Percentiles rank a stretch among this genome's conserved stretches.
phyloP scores from a whole-genome alignment of 2,113 vertebrate species.

The Syrrhaptes paradoxus region DNA sequence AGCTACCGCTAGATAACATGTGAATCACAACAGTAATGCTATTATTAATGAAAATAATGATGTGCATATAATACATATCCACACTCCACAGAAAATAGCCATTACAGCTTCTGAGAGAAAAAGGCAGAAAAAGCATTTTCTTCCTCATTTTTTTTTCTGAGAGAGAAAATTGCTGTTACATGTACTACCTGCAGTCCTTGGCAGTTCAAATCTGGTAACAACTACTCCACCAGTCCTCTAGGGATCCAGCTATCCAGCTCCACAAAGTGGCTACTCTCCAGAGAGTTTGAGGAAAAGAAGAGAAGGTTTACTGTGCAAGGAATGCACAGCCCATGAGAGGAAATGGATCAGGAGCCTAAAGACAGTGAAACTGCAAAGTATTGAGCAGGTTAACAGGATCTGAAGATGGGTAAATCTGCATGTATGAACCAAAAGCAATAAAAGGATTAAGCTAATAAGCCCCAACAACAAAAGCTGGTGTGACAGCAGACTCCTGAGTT shows the following conservation, averaged over 20 bases:
- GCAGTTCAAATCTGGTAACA: neutral
- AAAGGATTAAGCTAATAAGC: neutral
- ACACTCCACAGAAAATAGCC: neutral
- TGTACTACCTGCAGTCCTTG: neutral
- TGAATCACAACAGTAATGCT: neutral
- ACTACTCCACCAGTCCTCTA: neutral
- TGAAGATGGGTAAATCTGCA: neutral
- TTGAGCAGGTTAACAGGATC: neutral
- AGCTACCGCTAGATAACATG: neutral
- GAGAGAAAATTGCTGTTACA: neutral
- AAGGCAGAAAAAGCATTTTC: neutral
- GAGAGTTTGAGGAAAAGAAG: neutral
- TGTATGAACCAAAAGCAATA: neutral
- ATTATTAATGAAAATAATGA: neutral
- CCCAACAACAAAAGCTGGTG: neutral
- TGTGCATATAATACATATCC: neutral
- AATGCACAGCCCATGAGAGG: neutral
- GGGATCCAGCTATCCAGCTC: neutral
- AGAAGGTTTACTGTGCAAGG: neutral
- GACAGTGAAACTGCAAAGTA: neutral
- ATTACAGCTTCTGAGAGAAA: neutral
- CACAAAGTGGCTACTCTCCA: neutral
- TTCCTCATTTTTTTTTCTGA: neutral
- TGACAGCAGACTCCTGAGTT: neutral
- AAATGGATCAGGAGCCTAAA: neutral